Base-by-base conservation (phyloP, 2,797 vertebrate genomes). In the Pterois miles region DNA sequence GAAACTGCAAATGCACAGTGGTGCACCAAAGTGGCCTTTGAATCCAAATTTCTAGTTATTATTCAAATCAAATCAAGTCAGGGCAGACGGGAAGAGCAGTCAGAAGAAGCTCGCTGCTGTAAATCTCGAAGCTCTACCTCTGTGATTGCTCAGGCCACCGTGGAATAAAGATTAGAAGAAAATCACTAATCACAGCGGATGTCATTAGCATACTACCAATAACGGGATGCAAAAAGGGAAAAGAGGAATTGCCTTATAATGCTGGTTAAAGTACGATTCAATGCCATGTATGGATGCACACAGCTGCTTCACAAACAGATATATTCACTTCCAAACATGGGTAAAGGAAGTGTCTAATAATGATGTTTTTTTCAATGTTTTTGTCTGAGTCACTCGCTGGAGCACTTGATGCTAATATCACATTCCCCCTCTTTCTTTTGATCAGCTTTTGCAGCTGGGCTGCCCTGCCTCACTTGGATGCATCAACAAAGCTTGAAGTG, bases 191-290 rank as follows among this genome's bases (percentile, higher is more conserved):
- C 96, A 96, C 94, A 93, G 95, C 69, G 94, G 95, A 96, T 96
- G 93, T 96, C 94, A 97, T 98, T 98, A 97, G 96, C 97, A 98
- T 98, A 97, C 96, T 96, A 96, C 96, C 96, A 97, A 97, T 96
- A 97, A 97, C 94, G 94, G 93, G 93, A 93, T 95, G 96, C 95
- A 93, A 94, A 60, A 96, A 95, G 81, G 85, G 78, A 88, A 89
- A 90, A 90, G 85, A 91, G 92, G 91, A 97, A 97, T 95, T 96
- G 95, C 95, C 94, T 91, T 94, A 94, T 93, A 92, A 93, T 93
- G 92, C 92, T 89, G 89, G 91, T 94, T 94, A 95, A 95, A 96
- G 96, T 95, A 95, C 54, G 94, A 96, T 95, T 94, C 92, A 94
- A 92, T 96, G 94, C 91, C 91, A 86, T 91, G 92, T 93, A 93